These are phyloP conservation scores for Glyphotaelius pellucidus DNA, from an alignment of 2,888 invertebrate genomes.

Conservation along the genomic window DNA sequence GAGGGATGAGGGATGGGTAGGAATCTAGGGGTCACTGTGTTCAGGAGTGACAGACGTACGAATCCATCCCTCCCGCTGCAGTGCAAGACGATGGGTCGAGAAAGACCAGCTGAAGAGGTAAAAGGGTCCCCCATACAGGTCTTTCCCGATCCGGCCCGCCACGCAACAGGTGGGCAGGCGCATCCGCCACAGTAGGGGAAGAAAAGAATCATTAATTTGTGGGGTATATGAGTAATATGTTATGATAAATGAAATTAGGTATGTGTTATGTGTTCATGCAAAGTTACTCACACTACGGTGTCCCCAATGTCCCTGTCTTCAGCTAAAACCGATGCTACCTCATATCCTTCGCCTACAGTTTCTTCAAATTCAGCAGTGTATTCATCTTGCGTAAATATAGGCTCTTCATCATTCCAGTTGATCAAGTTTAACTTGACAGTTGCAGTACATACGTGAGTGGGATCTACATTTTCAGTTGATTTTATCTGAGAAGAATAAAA, in stretches of 20 bases:
- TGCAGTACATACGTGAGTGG: conserved; percentile 70
- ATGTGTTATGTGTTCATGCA: background rate
- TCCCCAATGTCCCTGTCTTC: conserved; percentile 81
- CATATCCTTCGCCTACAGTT: conserved; percentile 74
- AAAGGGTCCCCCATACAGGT: too few species aligned
- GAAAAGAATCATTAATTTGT: too few species aligned
- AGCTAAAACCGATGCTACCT: conserved; percentile 78
- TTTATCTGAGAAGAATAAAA: conserved; percentile 67
- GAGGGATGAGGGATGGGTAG: too few species aligned
- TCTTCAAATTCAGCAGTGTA: conserved; percentile 76
- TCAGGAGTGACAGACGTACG: too few species aligned
- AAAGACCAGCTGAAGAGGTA: too few species aligned
- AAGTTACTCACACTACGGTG: conserved; percentile 75
- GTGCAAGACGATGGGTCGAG: too few species aligned
- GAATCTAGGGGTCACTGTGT: too few species aligned
- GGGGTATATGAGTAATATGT: background rate
- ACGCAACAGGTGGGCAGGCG: too few species aligned
- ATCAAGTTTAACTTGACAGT: conserved; percentile 76
- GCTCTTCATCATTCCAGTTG: conserved; percentile 85
- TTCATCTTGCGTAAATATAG: conserved; percentile 76
- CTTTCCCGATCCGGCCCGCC: too few species aligned
- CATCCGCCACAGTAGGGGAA: too few species aligned
- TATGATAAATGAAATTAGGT: too few species aligned
- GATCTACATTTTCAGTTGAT: conserved; percentile 57
- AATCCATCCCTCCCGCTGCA: too few species aligned